Evolutionary conservation across 2,888 invertebrate genomes (phyloP).

Genomic region (Chalcosyrphus nemorum): DNA sequence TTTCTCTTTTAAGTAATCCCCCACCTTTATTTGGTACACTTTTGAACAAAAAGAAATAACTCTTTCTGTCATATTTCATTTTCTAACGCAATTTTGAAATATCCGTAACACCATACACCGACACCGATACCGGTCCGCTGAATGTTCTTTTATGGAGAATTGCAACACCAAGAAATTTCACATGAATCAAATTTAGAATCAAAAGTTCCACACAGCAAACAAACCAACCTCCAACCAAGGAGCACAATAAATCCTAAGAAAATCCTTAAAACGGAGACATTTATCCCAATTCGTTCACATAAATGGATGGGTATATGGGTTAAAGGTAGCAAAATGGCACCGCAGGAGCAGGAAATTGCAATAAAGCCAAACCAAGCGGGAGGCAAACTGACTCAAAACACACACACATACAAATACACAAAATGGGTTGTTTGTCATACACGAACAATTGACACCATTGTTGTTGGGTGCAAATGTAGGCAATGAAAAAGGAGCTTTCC

Average conservation of each 20-base stretch:
- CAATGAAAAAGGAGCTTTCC: slow-evolving; percentile 10
- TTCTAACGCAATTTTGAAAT: neutral
- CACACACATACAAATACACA: too few species aligned
- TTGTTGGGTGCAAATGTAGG: slow-evolving; percentile 32
- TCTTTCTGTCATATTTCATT: too few species aligned
- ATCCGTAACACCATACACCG: neutral
- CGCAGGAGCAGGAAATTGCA: slow-evolving; percentile 57
- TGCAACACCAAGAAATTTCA: slow-evolving; percentile 10
- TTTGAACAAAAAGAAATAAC: too few species aligned
- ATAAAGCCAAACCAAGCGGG: slow-evolving; percentile 56
- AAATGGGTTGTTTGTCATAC: slow-evolving; percentile 53
- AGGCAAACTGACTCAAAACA: slow-evolving; percentile 16
- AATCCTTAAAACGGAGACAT: slow-evolving; percentile 57
- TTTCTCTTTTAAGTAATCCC: too few species aligned
- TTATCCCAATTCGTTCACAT: slow-evolving; percentile 58
- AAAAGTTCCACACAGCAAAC: slow-evolving; percentile 41
- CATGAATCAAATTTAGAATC: slow-evolving; percentile 62
- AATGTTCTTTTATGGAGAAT: neutral
- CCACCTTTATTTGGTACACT: too few species aligned
- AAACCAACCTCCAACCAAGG: slow-evolving; percentile 31
- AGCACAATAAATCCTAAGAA: slow-evolving; percentile 54
- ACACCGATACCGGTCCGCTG: neutral
- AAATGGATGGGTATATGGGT: slow-evolving; percentile 40
- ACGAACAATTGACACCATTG: slow-evolving; percentile 60
- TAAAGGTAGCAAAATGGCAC: slow-evolving; percentile 61